Base-by-base conservation (phyloP, 2,113 vertebrate genomes). In the Nyctereutes procyonoides region DNA sequence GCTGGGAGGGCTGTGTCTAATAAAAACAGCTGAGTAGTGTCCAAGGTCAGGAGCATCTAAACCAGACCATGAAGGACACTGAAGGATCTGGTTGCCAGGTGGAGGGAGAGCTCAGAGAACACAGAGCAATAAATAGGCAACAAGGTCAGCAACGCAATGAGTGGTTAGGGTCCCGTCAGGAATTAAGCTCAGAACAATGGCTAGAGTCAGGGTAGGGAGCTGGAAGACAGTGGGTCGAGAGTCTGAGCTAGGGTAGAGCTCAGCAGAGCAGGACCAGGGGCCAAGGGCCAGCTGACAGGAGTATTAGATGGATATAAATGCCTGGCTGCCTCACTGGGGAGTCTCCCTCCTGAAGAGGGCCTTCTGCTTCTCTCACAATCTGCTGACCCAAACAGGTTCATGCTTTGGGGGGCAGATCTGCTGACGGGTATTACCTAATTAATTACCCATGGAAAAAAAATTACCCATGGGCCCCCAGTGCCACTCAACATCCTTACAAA, bases 301-400 rank as follows among this genome's bases (percentile, higher is more conserved):
- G 24, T 26, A 28, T 55, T 53, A 3, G 16, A 14, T 0, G 0
- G 38, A 19, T 14, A 2, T 1, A 32, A 35, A 71, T 30, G 11
- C 10, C 63, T 35, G n/a, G 71, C 10, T 8, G 5, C 35, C 24
- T 48, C 32, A 1, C 8, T 30, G 10, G 28, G 16, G 11, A 62
- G 19, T 5, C 20, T 60, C 53, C 13, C 22, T 8, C 28, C 32
- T 53, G 32, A n/a, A 9, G 28, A 32, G 15, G 30, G 3, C 24
- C n/a, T 56, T 82, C 69, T 56, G n/a, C 7, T 26, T 43, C 90
- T 53, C 17, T 26, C 10, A 60, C 26, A 55, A 3, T 12, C 79
- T 17, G 53, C 58, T 28, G 26, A 28, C 35, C 15, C 10, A 19
- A 88, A 58, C 2, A 2, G 6, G 4, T 58, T 53, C 28, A 38